Evolutionary conservation across 1,140 invertebrate species (phyloP).

Genomic region (Drosophila nigromelanica): DNA sequence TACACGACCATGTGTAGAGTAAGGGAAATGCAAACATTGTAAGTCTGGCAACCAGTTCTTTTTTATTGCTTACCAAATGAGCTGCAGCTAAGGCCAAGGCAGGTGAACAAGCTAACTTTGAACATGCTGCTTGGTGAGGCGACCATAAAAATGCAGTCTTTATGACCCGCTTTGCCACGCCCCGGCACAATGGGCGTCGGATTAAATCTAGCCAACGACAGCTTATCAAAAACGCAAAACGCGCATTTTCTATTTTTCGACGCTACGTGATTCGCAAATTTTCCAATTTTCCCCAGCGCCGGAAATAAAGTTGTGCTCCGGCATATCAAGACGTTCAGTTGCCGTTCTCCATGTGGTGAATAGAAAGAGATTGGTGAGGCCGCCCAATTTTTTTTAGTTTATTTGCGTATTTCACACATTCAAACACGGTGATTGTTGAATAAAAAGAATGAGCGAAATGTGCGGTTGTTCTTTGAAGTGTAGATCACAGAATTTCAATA

Average conservation of each 20-base stretch:
- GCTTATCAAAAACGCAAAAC: constrained; percentile 62
- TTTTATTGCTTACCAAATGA: constrained; percentile 80
- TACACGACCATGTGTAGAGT: not conserved
- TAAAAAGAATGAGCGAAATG: not conserved
- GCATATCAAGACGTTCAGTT: constrained; percentile 43
- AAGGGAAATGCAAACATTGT: constrained; percentile 57
- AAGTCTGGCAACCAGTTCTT: constrained; percentile 62
- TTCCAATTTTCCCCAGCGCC: constrained; percentile 66
- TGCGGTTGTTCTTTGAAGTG: no score
- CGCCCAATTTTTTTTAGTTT: constrained; percentile 40
- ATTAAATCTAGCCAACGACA: constrained; percentile 53
- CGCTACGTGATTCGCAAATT: constrained; percentile 78
- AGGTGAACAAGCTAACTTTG: constrained; percentile 46
- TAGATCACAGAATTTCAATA: not conserved
- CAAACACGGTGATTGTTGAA: constrained; percentile 38
- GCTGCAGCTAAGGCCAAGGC: constrained; percentile 27
- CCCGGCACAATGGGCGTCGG: constrained; percentile 24
- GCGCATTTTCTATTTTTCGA: constrained; percentile 74
- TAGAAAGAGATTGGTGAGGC: no score
- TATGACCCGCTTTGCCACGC: constrained; percentile 29
- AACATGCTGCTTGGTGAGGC: constrained; percentile 38
- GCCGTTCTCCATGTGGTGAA: constrained; percentile 49
- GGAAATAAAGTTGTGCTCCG: constrained; percentile 62
- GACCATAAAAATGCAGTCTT: constrained; percentile 74
- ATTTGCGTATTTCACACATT: constrained; percentile 63